Conservation (phyloP, 1,140 invertebrate species). For the Drosophila ambigua region DNA sequence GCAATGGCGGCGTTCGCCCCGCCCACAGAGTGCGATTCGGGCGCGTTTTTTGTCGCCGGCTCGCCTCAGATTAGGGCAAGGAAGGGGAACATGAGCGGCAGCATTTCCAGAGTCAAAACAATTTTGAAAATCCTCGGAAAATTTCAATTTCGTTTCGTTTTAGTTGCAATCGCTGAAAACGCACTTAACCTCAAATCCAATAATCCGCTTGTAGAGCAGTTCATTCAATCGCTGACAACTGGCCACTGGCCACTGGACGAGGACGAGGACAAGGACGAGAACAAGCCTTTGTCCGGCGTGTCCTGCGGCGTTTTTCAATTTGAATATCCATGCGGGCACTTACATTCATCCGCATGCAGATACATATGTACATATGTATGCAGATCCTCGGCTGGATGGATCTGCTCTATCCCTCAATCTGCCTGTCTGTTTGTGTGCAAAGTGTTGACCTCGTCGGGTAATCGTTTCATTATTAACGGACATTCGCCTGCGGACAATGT, state of each 20-base stretch:
- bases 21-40: slow-evolving; percentile 59
- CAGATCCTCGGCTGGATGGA: slow-evolving; percentile 3
- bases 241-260: slow-evolving; percentile 31
- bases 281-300: slow-evolving; percentile 40
- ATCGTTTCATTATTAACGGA: slow-evolving; percentile 79
- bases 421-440: slow-evolving; percentile 38
- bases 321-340: slow-evolving; percentile 59
- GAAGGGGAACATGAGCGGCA: too few relatives aligned
- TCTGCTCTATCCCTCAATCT: too few relatives aligned
- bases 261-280: slow-evolving; percentile 3
- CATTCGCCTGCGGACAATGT: slow-evolving; percentile 64
- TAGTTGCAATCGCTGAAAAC: slow-evolving; percentile 50
- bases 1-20: slow-evolving; percentile 71
- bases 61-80: too few relatives aligned
- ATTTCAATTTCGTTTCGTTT: slow-evolving; percentile 47
- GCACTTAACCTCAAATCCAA: slow-evolving; percentile 81
- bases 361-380: background rate
- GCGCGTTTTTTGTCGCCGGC: slow-evolving; percentile 47
- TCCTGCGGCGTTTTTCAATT: slow-evolving; percentile 70
- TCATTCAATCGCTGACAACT: slow-evolving; percentile 53
- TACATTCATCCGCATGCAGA: background rate
- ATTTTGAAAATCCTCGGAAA: slow-evolving; percentile 55
- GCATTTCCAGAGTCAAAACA: slow-evolving; percentile 67
- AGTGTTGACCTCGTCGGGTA: slow-evolving; percentile 73
- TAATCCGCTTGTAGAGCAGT: slow-evolving; percentile 79